Percentiles rank a stretch among this genome's conserved stretches.
These are phyloP conservation scores for Cynaeus angustus DNA, from an alignment of 2,888 invertebrate species.

Conservation along the genomic window DNA sequence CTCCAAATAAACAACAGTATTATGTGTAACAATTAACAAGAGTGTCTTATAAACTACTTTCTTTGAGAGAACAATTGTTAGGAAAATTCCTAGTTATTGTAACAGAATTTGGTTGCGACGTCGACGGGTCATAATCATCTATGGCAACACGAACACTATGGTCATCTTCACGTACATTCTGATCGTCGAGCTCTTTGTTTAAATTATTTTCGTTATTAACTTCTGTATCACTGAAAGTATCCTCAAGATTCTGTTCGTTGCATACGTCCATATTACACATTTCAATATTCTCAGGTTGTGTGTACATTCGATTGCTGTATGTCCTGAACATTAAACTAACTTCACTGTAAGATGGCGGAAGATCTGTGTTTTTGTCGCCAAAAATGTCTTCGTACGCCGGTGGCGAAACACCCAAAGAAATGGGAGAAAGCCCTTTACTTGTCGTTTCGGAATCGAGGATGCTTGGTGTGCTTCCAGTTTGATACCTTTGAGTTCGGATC, in stretches of 20 bases:
- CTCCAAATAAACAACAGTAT: constrained; percentile 33
- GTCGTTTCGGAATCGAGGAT: constrained; percentile 73
- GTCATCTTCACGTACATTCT: constrained; percentile 5
- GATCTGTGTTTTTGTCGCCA: constrained; percentile 65
- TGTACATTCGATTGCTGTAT: constrained; percentile 17
- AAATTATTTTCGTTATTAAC: constrained; percentile 51
- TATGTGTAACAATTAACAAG: constrained; percentile 40
- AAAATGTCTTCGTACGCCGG: constrained; percentile 75
- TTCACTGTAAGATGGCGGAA: constrained; percentile 70
- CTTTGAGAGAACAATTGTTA: constrained; percentile 38
- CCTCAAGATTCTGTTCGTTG: constrained; percentile 7
- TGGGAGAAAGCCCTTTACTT: constrained; percentile 73
- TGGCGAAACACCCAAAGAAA: constrained; percentile 72
- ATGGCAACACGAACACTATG: constrained; percentile 31
- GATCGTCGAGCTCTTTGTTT: constrained; percentile 51
- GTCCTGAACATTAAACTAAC: constrained; percentile 63
- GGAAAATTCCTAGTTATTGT: neutral
- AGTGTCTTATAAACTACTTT: constrained; percentile 46
- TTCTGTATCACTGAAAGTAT: constrained; percentile 28
- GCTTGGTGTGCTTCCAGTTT: constrained; percentile 70
- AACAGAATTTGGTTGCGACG: constrained; percentile 16
- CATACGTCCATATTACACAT: constrained; percentile 31
- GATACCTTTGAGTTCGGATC: constrained; percentile 69
- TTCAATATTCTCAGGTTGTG: constrained; percentile 33
- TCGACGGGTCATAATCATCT: constrained; percentile 36